Evolutionary conservation across 1,140 invertebrate genomes (phyloP).

Genomic region (Atta cephalotes): DNA sequence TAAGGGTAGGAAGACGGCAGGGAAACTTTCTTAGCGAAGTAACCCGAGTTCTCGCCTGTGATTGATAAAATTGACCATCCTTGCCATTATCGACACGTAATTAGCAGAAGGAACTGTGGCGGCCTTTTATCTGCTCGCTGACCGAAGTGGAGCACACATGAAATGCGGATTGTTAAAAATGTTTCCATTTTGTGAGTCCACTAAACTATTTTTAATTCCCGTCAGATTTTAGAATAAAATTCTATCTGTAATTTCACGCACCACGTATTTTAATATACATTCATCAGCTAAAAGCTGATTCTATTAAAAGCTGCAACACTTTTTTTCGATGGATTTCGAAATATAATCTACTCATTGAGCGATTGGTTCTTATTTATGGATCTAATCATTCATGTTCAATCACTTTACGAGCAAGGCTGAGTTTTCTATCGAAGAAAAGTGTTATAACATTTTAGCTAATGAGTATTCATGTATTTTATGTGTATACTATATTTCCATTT

Average conservation of each 20-base stretch:
- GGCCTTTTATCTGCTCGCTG: conserved; percentile 17
- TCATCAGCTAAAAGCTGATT: too few species aligned
- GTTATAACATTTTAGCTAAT: too few species aligned
- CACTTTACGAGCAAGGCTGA: too few species aligned
- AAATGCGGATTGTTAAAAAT: conserved; percentile 15
- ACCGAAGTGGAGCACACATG: not conserved
- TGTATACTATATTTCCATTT: not conserved
- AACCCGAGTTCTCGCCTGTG: conserved; percentile 56
- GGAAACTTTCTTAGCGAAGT: conserved; percentile 62
- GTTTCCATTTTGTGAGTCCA: not conserved
- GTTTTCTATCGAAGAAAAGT: too few species aligned
- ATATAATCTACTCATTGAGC: too few species aligned
- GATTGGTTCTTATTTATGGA: too few species aligned
- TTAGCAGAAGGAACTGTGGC: conserved; percentile 13
- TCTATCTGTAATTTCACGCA: not conserved
- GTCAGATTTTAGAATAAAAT: not conserved
- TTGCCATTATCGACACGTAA: conserved; percentile 46
- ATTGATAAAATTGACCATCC: conserved; percentile 70
- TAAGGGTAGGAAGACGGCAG: conserved; percentile 39
- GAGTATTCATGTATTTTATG: not conserved
- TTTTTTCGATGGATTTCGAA: too few species aligned
- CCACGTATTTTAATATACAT: not conserved
- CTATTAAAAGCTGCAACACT: too few species aligned
- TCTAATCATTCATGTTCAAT: too few species aligned
- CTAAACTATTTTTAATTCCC: not conserved